phyloP scores from a whole-genome alignment of 2,888 invertebrate genomes.

The Yponomeuta malinellus region DNA sequence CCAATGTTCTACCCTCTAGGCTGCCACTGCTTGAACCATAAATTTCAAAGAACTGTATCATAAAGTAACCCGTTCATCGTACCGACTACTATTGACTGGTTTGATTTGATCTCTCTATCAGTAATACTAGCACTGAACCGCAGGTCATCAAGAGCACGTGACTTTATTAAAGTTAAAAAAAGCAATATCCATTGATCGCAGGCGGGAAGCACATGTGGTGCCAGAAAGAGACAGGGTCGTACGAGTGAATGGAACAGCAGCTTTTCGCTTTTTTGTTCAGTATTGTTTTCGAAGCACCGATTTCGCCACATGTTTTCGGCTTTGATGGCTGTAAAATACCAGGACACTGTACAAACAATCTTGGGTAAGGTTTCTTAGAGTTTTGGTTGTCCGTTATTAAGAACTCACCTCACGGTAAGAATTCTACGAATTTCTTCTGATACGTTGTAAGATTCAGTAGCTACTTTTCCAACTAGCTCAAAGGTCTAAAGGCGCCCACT shows the following conservation, averaged over 20 bases:
- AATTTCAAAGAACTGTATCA: constrained; percentile 22
- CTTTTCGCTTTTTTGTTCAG: constrained; percentile 37
- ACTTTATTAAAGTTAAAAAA: constrained; percentile 29
- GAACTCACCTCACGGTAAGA: too few species aligned
- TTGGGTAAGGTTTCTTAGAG: not conserved
- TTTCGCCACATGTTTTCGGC: constrained; percentile 53
- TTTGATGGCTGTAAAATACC: constrained; percentile 41
- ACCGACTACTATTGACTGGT: not conserved
- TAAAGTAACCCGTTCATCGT: constrained; percentile 20
- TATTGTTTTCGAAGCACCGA: constrained; percentile 41
- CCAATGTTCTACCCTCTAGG: too few species aligned
- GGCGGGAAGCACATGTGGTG: constrained; percentile 55
- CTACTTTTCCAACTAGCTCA: too few species aligned
- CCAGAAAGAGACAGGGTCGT: constrained; percentile 37
- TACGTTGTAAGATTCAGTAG: too few species aligned
- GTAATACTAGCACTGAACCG: not conserved
- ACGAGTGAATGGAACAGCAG: constrained; percentile 30
- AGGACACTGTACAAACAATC: constrained; percentile 11
- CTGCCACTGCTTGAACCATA: not conserved
- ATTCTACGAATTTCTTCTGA: too few species aligned
- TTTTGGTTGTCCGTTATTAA: not conserved
- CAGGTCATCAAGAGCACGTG: not conserved
- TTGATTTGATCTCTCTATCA: not conserved
- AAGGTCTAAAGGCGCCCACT: too few species aligned
- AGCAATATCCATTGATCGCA: constrained; percentile 57